These are phyloP conservation scores for Melanotaenia maccullochi DNA, from an alignment of 2,797 vertebrate genomes.

Conservation along the genomic window DNA sequence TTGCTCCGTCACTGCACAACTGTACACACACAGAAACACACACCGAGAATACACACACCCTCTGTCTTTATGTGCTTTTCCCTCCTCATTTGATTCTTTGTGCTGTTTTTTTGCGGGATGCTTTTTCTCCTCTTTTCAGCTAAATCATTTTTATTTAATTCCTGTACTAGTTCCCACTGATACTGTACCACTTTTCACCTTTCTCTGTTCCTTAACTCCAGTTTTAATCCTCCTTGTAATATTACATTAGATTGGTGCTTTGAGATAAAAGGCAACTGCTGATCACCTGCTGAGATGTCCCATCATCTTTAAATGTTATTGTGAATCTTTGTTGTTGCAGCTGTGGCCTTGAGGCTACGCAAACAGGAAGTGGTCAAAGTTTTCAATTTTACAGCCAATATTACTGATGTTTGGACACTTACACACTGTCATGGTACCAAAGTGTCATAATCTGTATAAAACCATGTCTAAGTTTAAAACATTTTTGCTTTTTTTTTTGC, in stretches of 20 bases:
- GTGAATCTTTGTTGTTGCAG: slow-evolving; percentile 27
- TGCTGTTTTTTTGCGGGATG: not conserved
- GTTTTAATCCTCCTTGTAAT: slow-evolving; percentile 2
- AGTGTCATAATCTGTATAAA: not conserved
- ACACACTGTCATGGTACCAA: not conserved
- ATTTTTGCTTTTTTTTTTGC: not conserved
- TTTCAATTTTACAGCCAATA: slow-evolving; percentile 10
- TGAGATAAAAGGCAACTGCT: slow-evolving; percentile 19
- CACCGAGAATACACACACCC: slow-evolving; percentile 20
- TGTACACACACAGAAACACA: slow-evolving; percentile 54
- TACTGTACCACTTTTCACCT: not conserved
- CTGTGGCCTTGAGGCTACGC: slow-evolving; percentile 7
- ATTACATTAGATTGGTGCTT: slow-evolving; percentile 4
- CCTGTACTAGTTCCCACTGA: not conserved
- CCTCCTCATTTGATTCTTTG: slow-evolving; percentile 15
- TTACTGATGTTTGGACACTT: slow-evolving; percentile 9
- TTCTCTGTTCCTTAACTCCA: slow-evolving; percentile 3
- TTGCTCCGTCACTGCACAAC: slow-evolving; percentile 56
- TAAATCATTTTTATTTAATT: slow-evolving; percentile 4
- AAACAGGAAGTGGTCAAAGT: slow-evolving; percentile 26
- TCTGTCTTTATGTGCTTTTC: slow-evolving; percentile 28
- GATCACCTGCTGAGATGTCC: slow-evolving; percentile 11
- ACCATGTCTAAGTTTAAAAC: not conserved
- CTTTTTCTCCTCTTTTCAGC: slow-evolving; percentile 10
- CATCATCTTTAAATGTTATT: slow-evolving; percentile 18